These are phyloP conservation scores for Baccha elongata DNA, from an alignment of 2,888 invertebrate genomes.

Conservation along the genomic window DNA sequence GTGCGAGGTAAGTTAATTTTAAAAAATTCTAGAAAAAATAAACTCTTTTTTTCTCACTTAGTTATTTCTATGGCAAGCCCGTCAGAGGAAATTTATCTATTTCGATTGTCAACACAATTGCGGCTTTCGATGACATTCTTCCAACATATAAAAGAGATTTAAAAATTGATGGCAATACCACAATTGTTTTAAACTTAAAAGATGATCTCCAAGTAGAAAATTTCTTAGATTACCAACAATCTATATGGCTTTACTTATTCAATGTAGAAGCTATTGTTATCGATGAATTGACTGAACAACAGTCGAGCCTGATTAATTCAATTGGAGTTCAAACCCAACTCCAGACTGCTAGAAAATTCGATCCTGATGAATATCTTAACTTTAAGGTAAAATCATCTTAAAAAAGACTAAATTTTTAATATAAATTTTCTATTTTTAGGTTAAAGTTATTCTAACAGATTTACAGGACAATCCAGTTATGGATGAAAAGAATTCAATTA, in stretches of 20 bases:
- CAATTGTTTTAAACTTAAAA: constrained; percentile 88
- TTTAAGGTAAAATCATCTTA: constrained; percentile 52
- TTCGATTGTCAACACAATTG: constrained; percentile 88
- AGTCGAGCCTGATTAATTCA: no score
- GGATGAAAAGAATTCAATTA: constrained; percentile 83
- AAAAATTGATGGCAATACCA: constrained; percentile 83
- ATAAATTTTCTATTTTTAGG: background rate
- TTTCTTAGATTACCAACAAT: no score
- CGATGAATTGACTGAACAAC: constrained; percentile 90
- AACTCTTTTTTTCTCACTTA: constrained; percentile 79
- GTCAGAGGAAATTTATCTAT: constrained; percentile 93
- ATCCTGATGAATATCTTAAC: constrained; percentile 89
- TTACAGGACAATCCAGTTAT: constrained; percentile 87
- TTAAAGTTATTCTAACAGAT: constrained; percentile 83
- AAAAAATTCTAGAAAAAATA: background rate
- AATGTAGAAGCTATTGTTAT: constrained; percentile 92
- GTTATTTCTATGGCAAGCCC: constrained; percentile 89
- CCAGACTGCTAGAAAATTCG: constrained; percentile 92
- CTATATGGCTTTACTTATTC: background rate
- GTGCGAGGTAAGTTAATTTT: constrained; percentile 82
- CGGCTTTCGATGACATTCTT: constrained; percentile 77
- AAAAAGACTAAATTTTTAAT: background rate
- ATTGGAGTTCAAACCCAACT: constrained; percentile 89
- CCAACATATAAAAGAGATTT: constrained; percentile 2
- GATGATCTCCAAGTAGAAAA: constrained; percentile 85